These are phyloP conservation scores for Cordilura impudica DNA, from an alignment of 2,888 invertebrate genomes.

Conservation along the genomic window DNA sequence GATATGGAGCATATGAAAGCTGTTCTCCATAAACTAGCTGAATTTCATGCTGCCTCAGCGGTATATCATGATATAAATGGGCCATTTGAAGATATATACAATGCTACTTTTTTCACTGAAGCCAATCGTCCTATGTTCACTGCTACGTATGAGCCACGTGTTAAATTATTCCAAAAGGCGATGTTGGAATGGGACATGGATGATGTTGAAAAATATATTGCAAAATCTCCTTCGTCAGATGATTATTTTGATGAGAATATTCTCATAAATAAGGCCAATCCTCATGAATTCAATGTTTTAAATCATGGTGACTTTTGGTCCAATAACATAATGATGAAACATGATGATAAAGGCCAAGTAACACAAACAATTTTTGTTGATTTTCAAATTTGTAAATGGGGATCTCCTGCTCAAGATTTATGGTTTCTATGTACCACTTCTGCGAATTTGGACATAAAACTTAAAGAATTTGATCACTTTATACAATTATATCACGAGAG, in stretches of 20 bases:
- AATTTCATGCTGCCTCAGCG: no score
- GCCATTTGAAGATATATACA: conserved; percentile 56
- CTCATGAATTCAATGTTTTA: conserved; percentile 68
- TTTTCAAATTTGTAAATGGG: conserved; percentile 73
- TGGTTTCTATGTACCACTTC: conserved; percentile 70
- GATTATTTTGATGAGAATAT: conserved; percentile 61
- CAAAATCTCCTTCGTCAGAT: no score
- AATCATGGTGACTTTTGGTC: conserved; percentile 75
- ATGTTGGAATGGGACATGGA: conserved; percentile 68
- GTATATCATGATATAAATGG: no score
- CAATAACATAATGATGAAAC: conserved; percentile 73
- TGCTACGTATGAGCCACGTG: no score
- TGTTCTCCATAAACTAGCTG: no score
- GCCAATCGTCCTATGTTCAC: conserved; percentile 48
- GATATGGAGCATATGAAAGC: no score
- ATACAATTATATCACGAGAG: no score
- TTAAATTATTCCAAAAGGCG: conserved; percentile 56
- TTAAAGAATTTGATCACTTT: no score
- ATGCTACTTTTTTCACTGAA: conserved; percentile 56
- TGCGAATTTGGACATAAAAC: no score
- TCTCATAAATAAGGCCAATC: conserved; percentile 60
- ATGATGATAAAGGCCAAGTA: conserved; percentile 65
- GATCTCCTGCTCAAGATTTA: conserved; percentile 72
- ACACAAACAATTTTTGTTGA: conserved; percentile 70
- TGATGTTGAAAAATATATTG: no score